Evolutionary conservation across 2,888 invertebrate genomes (phyloP).

Genomic region (Shargacucullia verbasci): DNA sequence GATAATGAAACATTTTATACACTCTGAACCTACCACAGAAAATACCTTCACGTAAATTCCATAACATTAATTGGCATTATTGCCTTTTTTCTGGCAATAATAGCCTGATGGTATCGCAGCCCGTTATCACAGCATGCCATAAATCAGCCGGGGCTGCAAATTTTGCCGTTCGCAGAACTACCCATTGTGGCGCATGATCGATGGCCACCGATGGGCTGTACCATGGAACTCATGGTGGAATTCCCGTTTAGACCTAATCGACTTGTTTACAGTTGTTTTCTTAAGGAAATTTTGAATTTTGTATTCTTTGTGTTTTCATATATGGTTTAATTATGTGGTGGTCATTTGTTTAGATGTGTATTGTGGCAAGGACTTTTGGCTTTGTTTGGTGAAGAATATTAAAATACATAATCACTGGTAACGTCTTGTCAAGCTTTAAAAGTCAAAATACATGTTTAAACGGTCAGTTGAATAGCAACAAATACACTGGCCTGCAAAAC

Average conservation of each 20-base stretch:
- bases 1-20: constrained; percentile 2
- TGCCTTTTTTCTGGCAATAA: constrained; percentile 52
- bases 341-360: no score
- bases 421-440: no score
- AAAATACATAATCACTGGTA: no score
- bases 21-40: constrained; percentile 19
- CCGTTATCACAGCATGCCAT: constrained; percentile 61
- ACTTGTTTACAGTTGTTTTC: constrained; percentile 38
- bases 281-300: constrained; percentile 10
- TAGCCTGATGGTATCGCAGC: constrained; percentile 53
- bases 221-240: constrained; percentile 18
- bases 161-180: constrained; percentile 64
- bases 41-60: constrained; percentile 49
- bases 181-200: constrained; percentile 65
- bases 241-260: constrained; percentile 39
- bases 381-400: no score
- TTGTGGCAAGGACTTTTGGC: no score
- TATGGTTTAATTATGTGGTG: no score
- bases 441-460: no score
- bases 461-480: no score
- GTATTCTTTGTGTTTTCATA: no score
- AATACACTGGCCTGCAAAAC: no score
- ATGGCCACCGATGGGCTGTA: constrained; percentile 51
- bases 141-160: constrained; percentile 75
- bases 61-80: constrained; percentile 61